Percentiles rank a stretch among this genome's conserved stretches.
Conservation (phyloP, 64 coral and sea anemone genomes). For the Porites australiensis region DNA sequence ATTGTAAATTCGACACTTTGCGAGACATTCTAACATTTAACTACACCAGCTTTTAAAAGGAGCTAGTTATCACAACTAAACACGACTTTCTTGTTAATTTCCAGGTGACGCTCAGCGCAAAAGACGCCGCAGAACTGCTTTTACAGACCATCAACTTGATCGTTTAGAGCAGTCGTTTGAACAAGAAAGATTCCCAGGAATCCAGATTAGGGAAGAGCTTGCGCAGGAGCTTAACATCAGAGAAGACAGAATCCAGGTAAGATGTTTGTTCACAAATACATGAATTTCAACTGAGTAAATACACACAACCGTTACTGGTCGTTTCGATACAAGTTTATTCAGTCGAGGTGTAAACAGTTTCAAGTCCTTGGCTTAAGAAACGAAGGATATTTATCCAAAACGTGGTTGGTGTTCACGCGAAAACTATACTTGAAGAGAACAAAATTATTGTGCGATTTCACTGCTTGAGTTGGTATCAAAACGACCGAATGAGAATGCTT, state of each 20-base stretch:
- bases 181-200: slow-evolving; percentile 64
- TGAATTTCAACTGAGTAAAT: neutral
- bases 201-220: slow-evolving; percentile 57
- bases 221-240: slow-evolving; percentile 67
- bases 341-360: neutral
- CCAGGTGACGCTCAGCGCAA: slow-evolving; percentile 49
- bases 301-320: neutral
- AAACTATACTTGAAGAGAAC: too few species aligned
- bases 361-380: too few species aligned
- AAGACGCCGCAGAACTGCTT: slow-evolving; percentile 71
- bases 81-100: neutral
- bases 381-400: too few species aligned
- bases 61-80: too few species aligned
- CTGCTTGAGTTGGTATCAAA: too few species aligned
- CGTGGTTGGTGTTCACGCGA: too few species aligned
- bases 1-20: too few species aligned
- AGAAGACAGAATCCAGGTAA: slow-evolving; percentile 88
- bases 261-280: neutral
- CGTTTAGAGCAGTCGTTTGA: slow-evolving; percentile 77
- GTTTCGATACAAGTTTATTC: neutral
- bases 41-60: too few species aligned
- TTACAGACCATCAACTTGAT: slow-evolving; percentile 73
- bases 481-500: too few species aligned
- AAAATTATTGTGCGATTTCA: too few species aligned
- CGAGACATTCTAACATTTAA: too few species aligned